A percentile compares a stretch with the other conserved stretches of the same genome.
Evolutionary conservation across 2,113 vertebrate species (phyloP).

Genomic region (Etheostoma cragini): DNA sequence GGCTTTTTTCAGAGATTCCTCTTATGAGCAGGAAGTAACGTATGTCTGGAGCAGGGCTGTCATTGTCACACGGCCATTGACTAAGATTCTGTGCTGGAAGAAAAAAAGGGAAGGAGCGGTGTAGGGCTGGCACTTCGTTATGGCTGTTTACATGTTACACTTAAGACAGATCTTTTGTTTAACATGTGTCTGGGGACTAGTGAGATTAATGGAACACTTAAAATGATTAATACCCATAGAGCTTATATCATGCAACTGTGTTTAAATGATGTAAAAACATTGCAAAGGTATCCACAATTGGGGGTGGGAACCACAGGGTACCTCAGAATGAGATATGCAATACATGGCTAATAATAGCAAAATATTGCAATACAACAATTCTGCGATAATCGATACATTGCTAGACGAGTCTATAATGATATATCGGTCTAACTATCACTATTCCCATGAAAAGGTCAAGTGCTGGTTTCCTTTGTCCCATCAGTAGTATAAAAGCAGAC

Average conservation of each 20-base stretch:
- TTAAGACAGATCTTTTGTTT: constrained; percentile 11
- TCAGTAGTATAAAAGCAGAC: too few relatives aligned
- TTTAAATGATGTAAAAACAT: neutral
- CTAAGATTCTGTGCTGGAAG: constrained; percentile 46
- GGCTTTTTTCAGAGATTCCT: constrained; percentile 74
- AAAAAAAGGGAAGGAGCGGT: constrained; percentile 61
- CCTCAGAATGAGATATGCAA: too few relatives aligned
- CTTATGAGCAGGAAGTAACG: constrained; percentile 75
- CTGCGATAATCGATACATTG: too few relatives aligned
- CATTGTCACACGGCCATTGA: constrained; percentile 74
- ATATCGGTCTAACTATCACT: too few relatives aligned
- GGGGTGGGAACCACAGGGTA: too few relatives aligned
- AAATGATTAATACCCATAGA: constrained; percentile 10
- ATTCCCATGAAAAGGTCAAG: too few relatives aligned
- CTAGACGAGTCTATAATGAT: too few relatives aligned
- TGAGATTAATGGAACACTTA: constrained; percentile 33
- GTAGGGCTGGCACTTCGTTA: constrained; percentile 30
- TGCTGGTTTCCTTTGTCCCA: too few relatives aligned
- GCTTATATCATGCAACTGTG: neutral
- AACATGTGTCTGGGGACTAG: neutral
- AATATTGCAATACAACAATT: too few relatives aligned
- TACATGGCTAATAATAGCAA: too few relatives aligned
- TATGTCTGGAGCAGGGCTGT: constrained; percentile 67
- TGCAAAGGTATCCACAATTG: neutral
- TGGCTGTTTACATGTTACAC: constrained; percentile 45